Evolutionary conservation across 2,888 invertebrate species (phyloP).

Genomic region (Tenthredo notha): DNA sequence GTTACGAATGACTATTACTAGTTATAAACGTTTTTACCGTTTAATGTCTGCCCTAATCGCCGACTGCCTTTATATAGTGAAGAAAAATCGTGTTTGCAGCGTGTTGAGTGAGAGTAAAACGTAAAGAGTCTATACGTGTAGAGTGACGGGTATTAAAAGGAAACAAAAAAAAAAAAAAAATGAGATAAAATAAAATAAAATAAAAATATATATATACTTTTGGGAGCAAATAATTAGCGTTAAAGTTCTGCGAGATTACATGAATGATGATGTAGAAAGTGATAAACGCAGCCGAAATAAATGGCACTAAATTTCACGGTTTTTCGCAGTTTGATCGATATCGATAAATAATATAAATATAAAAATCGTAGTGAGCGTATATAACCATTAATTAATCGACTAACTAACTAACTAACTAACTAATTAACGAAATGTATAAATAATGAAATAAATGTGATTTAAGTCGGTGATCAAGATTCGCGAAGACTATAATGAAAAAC

Average conservation of each 20-base stretch:
- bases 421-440: neutral
- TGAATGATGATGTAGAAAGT: neutral
- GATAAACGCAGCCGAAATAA: neutral
- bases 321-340: neutral
- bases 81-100: neutral
- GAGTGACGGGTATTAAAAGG: neutral
- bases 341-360: neutral
- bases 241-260: neutral
- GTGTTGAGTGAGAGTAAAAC: neutral
- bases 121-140: too few species aligned
- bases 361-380: neutral
- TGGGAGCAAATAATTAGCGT: neutral
- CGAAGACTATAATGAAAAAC: neutral
- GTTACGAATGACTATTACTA: neutral
- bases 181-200: neutral
- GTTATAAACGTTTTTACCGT: neutral
- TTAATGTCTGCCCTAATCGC: neutral
- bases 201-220: neutral
- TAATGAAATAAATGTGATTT: neutral
- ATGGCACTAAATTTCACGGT: neutral
- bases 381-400: neutral
- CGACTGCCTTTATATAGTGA: slow-evolving; percentile 8
- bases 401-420: neutral
- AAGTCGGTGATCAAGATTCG: neutral
- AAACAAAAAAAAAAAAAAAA: neutral